Evolutionary conservation across 2,888 invertebrate species (phyloP).

Genomic region (Hedychridium roseum): DNA sequence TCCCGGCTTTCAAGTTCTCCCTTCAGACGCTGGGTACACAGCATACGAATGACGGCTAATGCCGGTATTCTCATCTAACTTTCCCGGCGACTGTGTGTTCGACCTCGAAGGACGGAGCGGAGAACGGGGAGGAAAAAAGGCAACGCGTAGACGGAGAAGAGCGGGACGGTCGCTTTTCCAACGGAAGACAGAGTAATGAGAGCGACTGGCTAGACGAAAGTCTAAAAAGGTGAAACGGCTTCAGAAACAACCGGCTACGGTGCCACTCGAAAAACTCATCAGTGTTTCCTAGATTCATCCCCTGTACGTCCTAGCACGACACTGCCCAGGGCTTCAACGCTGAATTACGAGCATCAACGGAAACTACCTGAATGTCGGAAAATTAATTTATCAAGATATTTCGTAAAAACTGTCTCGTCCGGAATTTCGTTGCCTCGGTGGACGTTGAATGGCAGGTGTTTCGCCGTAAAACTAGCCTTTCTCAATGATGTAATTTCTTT

Average conservation of each 20-base stretch:
- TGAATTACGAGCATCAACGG: too few species aligned
- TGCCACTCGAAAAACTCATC: constrained; percentile 53
- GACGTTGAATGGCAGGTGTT: too few species aligned
- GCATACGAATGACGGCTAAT: constrained; percentile 18
- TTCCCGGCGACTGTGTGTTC: constrained; percentile 8
- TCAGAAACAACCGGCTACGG: constrained; percentile 45
- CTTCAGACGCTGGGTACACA: constrained; percentile 10
- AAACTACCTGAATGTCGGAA: too few species aligned
- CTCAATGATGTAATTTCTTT: too few species aligned
- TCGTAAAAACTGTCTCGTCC: too few species aligned
- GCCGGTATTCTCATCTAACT: constrained; percentile 29
- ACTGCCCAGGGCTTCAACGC: too few species aligned
- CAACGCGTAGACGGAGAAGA: neutral
- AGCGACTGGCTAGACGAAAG: constrained; percentile 41
- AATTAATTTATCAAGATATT: too few species aligned
- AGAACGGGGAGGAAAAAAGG: constrained; percentile 16
- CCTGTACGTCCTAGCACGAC: too few species aligned
- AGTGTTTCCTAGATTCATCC: constrained; percentile 45
- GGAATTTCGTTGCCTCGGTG: too few species aligned
- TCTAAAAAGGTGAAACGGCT: constrained; percentile 44
- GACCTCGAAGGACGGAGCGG: constrained; percentile 10
- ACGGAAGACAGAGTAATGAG: constrained; percentile 39
- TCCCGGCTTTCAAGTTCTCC: too few species aligned
- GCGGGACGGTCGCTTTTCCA: constrained; percentile 24
- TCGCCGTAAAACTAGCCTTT: too few species aligned